Conservation (phyloP, 2,797 vertebrate species). For the Prionace glauca region DNA sequence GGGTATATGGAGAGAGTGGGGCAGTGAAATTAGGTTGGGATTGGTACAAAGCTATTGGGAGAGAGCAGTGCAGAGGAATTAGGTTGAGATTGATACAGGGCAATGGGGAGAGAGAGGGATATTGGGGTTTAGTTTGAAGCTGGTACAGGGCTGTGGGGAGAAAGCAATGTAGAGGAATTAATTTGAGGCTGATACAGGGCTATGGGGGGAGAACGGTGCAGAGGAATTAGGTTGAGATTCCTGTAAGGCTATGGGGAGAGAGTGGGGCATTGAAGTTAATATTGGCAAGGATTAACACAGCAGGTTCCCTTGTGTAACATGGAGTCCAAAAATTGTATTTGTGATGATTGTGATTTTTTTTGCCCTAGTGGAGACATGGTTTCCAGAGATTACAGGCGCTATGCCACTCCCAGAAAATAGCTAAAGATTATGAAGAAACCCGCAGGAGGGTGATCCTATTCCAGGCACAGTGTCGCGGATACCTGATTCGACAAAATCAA, state of each 20-base stretch:
- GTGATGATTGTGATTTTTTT: neutral
- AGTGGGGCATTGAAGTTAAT: neutral
- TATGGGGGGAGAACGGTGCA: neutral
- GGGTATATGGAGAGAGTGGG: neutral
- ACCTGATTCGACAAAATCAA: conserved; percentile 64
- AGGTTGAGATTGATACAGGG: neutral
- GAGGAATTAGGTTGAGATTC: neutral
- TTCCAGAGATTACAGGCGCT: conserved; percentile 80
- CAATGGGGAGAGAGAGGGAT: neutral
- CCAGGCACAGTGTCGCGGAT: conserved; percentile 69
- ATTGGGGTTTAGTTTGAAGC: neutral
- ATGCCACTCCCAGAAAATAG: conserved; percentile 65
- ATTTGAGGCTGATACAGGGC: neutral
- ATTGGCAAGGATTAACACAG: neutral
- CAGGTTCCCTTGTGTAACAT: too few relatives aligned
- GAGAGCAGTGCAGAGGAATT: neutral
- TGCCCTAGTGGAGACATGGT: conserved; percentile 70
- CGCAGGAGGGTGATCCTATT: conserved; percentile 56
- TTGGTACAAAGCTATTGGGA: neutral
- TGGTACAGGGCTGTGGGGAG: neutral
- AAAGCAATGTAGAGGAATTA: neutral
- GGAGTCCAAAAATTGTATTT: neutral
- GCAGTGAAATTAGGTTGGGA: neutral
- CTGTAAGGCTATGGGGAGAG: neutral
- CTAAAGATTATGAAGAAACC: conserved; percentile 60